Evolutionary conservation across 2,888 invertebrate species (phyloP).

Genomic region (Phytoseiulus persimilis): DNA sequence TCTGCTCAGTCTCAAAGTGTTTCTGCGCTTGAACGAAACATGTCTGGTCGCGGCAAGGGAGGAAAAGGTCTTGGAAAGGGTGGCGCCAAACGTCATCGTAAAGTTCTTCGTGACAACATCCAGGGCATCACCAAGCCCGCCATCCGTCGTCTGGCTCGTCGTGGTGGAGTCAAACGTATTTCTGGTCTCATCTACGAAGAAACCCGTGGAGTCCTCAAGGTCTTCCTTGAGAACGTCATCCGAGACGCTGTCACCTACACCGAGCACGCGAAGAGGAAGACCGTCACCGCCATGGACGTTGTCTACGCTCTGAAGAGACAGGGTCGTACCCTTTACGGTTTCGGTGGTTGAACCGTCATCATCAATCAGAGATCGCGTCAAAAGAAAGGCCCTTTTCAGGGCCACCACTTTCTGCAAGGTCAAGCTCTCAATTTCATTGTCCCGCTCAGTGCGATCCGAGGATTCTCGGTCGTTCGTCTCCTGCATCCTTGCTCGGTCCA

Average conservation of each 20-base stretch:
- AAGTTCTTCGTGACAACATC: constrained; percentile 62
- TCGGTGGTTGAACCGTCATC: background rate
- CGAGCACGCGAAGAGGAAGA: constrained; percentile 76
- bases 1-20: background rate
- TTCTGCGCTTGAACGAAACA: constrained; percentile 48
- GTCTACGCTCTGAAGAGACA: constrained; percentile 70
- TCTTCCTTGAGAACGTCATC: constrained; percentile 72
- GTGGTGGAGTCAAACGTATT: constrained; percentile 52
- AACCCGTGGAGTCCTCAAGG: constrained; percentile 66
- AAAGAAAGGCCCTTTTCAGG: constrained; percentile 21
- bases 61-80: constrained; percentile 70
- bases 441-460: no score
- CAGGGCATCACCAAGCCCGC: constrained; percentile 71
- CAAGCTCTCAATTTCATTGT: no score
- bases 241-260: constrained; percentile 74
- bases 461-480: no score
- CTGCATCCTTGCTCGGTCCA: no score
- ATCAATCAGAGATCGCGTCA: background rate
- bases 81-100: constrained; percentile 69
- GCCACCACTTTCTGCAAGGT: background rate
- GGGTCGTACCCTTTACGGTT: constrained; percentile 56
- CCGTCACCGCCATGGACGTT: constrained; percentile 79
- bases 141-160: constrained; percentile 64
- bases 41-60: constrained; percentile 73
- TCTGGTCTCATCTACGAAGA: constrained; percentile 55